A percentile compares a stretch with the other conserved stretches of the same genome.
Evolutionary conservation across 2,797 vertebrate genomes (phyloP).

Genomic region (Urophycis tenuis): DNA sequence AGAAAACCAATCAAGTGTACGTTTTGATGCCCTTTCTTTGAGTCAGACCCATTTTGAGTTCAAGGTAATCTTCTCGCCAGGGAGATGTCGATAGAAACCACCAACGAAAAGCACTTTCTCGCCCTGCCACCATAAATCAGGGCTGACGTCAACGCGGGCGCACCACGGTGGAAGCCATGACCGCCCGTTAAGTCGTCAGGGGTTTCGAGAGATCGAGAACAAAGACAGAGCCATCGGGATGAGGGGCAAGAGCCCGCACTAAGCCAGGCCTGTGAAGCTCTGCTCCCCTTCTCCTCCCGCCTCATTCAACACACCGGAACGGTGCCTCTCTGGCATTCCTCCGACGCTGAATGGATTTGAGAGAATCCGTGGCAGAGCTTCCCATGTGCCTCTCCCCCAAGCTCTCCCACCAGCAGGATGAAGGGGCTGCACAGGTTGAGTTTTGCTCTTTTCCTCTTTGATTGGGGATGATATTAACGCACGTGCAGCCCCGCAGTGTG

Average conservation of each 20-base stretch:
- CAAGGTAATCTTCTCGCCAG: not conserved
- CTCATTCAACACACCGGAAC: not conserved
- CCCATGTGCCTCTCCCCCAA: too few species aligned
- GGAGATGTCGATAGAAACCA: not conserved
- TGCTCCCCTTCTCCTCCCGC: not conserved
- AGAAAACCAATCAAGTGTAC: too few species aligned
- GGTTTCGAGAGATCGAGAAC: too few species aligned
- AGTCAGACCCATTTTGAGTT: not conserved
- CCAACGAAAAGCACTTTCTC: too few species aligned
- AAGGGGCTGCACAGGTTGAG: too few species aligned
- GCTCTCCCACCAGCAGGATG: too few species aligned
- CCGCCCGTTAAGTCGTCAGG: too few species aligned
- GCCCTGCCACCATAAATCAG: too few species aligned
- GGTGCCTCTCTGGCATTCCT: not conserved
- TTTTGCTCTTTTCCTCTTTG: not conserved
- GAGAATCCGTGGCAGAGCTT: too few species aligned
- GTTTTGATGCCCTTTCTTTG: not conserved
- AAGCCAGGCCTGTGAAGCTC: not conserved
- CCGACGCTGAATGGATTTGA: not conserved
- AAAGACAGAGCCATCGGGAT: not conserved
- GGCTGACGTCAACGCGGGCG: too few species aligned
- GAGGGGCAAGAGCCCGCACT: not conserved
- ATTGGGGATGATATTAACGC: not conserved
- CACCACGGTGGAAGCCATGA: too few species aligned
- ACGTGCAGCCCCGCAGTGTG: not conserved